Evolutionary conservation across 2,113 vertebrate species (phyloP), one percentile per base, ranked within the genome.

Genomic region (Sula dactylatra): DNA sequence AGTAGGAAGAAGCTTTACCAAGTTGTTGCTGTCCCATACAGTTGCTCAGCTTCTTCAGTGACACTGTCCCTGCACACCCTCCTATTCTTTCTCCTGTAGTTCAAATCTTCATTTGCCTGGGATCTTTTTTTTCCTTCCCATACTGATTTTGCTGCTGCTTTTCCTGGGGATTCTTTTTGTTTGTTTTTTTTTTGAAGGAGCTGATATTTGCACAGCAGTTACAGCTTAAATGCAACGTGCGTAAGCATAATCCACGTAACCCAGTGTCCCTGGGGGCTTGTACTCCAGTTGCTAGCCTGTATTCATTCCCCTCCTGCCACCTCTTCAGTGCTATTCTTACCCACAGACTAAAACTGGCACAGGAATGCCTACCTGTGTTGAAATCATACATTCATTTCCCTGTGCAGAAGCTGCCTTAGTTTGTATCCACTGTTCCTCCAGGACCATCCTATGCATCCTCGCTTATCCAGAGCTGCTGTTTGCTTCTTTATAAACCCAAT

Each of bases 271-370:
- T 2, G 2, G 29, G 73, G 82, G 55, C 55, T 55, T 61, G 74
- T 73, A 69, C 78, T 93, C 74, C 2, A 1, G 21, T 79, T 93
- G 66, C 87, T 66, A 92, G 42, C 38, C 70, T 47, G 36, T 56
- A 88, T 73, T 93, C 90, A 91, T 79, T 76, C 54, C 50, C 58
- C 38, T 90, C 64, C 85, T 73, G 66, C 90, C 90, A 93, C 87
- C 90, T 94, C 87, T 69, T 92, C 90, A 73, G 36, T 82, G 62
- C 84, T 96, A 34, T 94, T 94, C 86, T 94, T 94, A 91, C 31
- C 56, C 52, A 66, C 45, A 59, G 61, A 85, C 66, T 81, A 94
- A 85, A 96, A 72, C 52, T 34, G 61, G 79, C 88, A 82, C 54
- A 90, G 59, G 27, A 85, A 66, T 86, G 62, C 78, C 87, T 88